Percentiles rank a stretch among this genome's conserved stretches.
Conservation (phyloP, 2,113 vertebrate species). For the Tamias sibiricus region DNA sequence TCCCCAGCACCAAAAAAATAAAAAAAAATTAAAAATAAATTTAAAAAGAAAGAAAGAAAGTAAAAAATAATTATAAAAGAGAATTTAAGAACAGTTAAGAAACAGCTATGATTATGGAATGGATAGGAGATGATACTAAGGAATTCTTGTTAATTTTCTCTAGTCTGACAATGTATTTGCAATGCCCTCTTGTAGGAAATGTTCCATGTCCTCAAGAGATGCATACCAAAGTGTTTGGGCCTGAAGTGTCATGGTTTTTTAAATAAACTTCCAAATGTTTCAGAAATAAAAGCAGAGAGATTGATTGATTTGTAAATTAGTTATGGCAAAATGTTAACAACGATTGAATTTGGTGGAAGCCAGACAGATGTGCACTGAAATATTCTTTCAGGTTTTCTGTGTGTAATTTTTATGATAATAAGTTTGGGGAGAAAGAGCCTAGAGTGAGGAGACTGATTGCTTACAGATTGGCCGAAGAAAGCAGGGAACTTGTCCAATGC, state of each 20-base stretch:
- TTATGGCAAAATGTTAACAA: constrained; percentile 46
- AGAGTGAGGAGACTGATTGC: constrained; percentile 42
- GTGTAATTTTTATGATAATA: constrained; percentile 58
- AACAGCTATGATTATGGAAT: not conserved
- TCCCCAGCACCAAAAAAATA: too few species aligned
- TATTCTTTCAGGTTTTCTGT: constrained; percentile 27
- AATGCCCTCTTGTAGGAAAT: not conserved
- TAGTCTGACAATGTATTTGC: not conserved
- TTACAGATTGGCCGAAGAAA: constrained; percentile 45
- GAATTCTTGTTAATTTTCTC: constrained; percentile 11
- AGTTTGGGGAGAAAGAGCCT: not conserved
- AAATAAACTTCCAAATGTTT: not conserved
- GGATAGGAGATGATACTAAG: not conserved
- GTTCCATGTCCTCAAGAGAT: not conserved
- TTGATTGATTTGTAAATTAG: constrained; percentile 3
- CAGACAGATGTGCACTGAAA: not conserved
- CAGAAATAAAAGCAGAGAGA: not conserved
- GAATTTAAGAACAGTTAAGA: not conserved
- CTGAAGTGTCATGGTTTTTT: not conserved
- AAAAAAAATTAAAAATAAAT: too few species aligned
- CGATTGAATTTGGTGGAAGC: constrained; percentile 1
- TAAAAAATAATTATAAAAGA: too few species aligned
- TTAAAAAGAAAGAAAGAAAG: too few species aligned
- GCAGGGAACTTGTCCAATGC: constrained; percentile 7
- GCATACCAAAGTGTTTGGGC: not conserved